These are phyloP conservation scores for Oceanodroma tethys DNA, from an alignment of 2,113 vertebrate species.

Conservation along the genomic window DNA sequence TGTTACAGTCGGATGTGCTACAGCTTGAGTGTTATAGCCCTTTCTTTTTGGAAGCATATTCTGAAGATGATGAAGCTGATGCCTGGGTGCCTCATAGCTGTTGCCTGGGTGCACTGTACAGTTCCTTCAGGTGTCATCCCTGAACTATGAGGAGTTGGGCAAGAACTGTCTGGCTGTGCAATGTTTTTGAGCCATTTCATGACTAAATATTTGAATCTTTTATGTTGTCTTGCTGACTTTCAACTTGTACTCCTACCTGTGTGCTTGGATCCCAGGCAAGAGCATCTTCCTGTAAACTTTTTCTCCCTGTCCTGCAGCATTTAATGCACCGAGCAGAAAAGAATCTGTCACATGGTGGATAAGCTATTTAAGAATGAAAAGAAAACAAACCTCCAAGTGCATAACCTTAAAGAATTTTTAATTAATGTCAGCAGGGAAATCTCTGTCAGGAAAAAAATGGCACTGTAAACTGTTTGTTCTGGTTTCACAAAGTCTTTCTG, in stretches of 20 bases:
- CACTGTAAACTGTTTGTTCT: constrained; percentile 28
- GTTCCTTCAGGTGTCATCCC: not conserved
- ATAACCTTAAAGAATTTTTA: constrained; percentile 52
- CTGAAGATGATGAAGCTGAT: not conserved
- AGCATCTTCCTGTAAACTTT: not conserved
- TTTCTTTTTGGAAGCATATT: not conserved
- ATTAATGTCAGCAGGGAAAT: constrained; percentile 12
- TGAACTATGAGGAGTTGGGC: not conserved
- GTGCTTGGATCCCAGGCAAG: not conserved
- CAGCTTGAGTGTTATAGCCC: not conserved
- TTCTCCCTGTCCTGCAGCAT: not conserved
- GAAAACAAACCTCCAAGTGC: not conserved
- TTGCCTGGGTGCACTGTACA: not conserved
- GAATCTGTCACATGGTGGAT: not conserved
- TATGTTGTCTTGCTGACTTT: not conserved
- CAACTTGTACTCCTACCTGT: not conserved
- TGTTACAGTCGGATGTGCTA: not conserved
- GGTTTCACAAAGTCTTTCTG: constrained; percentile 24
- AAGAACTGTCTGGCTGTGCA: not conserved
- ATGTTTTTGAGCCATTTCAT: not conserved
- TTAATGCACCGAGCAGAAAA: not conserved
- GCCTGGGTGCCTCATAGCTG: not conserved
- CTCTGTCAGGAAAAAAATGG: not conserved
- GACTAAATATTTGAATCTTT: not conserved
- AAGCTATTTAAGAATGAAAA: not conserved